Evolutionary conservation across 2,888 invertebrate species (phyloP).

Genomic region (Leptogaster cylindrica): DNA sequence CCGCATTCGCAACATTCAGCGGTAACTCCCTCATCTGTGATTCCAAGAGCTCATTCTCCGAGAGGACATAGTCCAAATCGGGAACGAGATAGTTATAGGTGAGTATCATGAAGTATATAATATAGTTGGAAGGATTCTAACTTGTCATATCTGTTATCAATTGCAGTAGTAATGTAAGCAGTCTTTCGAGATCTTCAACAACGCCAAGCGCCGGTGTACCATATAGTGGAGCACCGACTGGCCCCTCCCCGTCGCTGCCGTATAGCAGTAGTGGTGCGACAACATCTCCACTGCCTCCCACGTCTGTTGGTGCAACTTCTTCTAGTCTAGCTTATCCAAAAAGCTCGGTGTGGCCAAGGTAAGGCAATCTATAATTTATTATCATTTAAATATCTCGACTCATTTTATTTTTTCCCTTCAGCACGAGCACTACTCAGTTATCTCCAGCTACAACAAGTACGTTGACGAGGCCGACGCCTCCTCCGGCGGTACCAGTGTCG

Average conservation of each 20-base stretch:
- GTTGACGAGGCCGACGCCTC: constrained; percentile 65
- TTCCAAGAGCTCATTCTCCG: constrained; percentile 73
- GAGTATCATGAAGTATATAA: constrained; percentile 50
- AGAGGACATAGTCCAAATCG: constrained; percentile 78
- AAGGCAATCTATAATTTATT: constrained; percentile 15
- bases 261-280: constrained; percentile 54
- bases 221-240: constrained; percentile 52
- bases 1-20: constrained; percentile 52
- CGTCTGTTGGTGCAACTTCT: constrained; percentile 50
- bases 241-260: constrained; percentile 57
- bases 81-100: constrained; percentile 88
- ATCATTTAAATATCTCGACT: neutral
- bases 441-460: constrained; percentile 63
- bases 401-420: constrained; percentile 50
- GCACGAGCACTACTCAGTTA: constrained; percentile 58
- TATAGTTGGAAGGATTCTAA: neutral
- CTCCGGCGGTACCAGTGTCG: constrained; percentile 57
- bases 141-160: neutral
- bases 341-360: constrained; percentile 59
- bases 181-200: constrained; percentile 74
- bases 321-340: constrained; percentile 57
- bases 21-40: constrained; percentile 60
- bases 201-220: constrained; percentile 52
- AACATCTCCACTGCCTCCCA: constrained; percentile 56
- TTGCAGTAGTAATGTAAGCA: constrained; percentile 81